Evolutionary conservation across 2,888 invertebrate species (phyloP), one percentile per base, ranked within the genome.

Genomic region (Nasonia oneida): DNA sequence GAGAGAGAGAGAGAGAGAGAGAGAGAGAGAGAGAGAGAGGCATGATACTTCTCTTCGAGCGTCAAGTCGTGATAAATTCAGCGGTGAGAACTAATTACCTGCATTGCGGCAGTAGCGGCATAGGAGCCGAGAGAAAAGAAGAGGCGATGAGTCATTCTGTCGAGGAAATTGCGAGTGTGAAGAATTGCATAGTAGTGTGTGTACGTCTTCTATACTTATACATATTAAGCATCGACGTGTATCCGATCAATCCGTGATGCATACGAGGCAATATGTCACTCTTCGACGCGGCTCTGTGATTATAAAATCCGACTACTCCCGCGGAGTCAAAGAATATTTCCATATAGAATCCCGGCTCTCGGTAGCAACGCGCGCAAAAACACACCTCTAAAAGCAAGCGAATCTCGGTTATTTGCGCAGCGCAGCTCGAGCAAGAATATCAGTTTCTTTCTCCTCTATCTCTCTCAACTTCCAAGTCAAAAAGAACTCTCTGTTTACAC

Each of bases 21-120:
- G 0, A 3, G 10, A 33, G 70, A 14, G 33, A 29, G 23, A 29
- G 33, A n/a, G 57, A 57, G 57, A 57, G 50, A 53, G 1, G 57
- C 57, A 61, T 61, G 33, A 10, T 39, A 42, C 47, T 71, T 53
- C 70, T 71, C 70, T 80, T 80, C 53, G 53, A 39, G 23, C 57
- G 67, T 75, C 82, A 82, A 47, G 12, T 29, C 73, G 61, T 47
- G 47, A 64, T 23, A 64, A 77, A 74, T 64, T 57, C 67, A 47
- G 71, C 67, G 67, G 67, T 75, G 67, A 75, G 67, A 75, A 82
- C 82, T 82, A 82, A 82, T 82, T 82, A 82, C 67, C 75, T 82
- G 82, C 82, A 75, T 75, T 82, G 82, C 82, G 75, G 82, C 67
- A 50, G 53, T 23, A 29, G 53, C 71, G 15, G 37, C 57, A 57